Percentiles rank a stretch among this genome's conserved stretches.
These are phyloP conservation scores for Drosophila aldrichi DNA, from an alignment of 2,888 invertebrate species.

Conservation along the genomic window DNA sequence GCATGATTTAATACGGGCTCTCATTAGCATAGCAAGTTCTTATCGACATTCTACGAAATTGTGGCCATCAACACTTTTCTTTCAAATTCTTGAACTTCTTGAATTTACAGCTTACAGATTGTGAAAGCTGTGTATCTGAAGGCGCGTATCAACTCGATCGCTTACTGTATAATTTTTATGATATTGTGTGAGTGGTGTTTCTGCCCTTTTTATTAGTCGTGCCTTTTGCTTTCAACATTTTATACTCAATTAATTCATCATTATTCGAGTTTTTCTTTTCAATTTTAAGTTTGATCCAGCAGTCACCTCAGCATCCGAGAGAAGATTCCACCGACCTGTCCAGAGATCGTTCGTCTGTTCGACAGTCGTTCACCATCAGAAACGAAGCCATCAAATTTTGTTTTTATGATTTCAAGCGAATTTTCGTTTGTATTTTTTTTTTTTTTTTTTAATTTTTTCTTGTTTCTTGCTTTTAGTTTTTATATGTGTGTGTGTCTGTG, in stretches of 20 bases:
- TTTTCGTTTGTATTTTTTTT: slow-evolving; percentile 46
- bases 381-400: slow-evolving; percentile 66
- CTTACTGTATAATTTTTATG: slow-evolving; percentile 82
- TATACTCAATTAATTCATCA: slow-evolving; percentile 83
- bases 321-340: no score
- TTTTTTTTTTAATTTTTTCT: slow-evolving; percentile 21
- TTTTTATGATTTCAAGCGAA: slow-evolving; percentile 81
- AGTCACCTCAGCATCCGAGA: slow-evolving; percentile 8
- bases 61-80: slow-evolving; percentile 38
- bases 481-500: background rate
- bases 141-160: slow-evolving; percentile 30
- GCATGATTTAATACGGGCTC: slow-evolving; percentile 66
- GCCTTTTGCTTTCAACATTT: slow-evolving; percentile 64
- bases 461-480: slow-evolving; percentile 36
- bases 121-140: slow-evolving; percentile 46
- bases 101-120: slow-evolving; percentile 36
- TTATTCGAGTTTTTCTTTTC: slow-evolving; percentile 70
- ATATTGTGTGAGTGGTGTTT: slow-evolving; percentile 67
- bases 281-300: slow-evolving; percentile 29
- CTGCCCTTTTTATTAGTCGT: slow-evolving; percentile 53
- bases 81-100: slow-evolving; percentile 16
- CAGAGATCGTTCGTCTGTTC: slow-evolving; percentile 24
- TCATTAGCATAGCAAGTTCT: slow-evolving; percentile 75
- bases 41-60: slow-evolving; percentile 68
- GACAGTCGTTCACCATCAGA: slow-evolving; percentile 27